A percentile compares a stretch with the other conserved stretches of the same genome.
These are phyloP conservation scores for Nymphalis io DNA, from an alignment of 1,140 invertebrate species.

Conservation along the genomic window DNA sequence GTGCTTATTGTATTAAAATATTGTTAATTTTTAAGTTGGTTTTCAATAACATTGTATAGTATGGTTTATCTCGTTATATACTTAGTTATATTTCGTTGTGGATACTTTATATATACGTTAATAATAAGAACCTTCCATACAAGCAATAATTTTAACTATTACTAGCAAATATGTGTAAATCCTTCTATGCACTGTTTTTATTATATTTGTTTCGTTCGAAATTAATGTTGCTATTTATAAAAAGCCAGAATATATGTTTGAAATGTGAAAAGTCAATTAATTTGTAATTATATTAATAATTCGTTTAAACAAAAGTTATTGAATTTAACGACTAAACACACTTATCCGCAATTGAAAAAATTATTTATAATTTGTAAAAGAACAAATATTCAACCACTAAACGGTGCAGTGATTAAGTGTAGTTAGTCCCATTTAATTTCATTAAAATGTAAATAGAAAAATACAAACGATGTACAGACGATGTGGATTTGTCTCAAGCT, in stretches of 20 bases:
- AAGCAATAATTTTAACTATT: too few species aligned
- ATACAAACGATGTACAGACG: constrained; percentile 3
- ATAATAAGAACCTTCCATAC: too few species aligned
- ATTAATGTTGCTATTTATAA: background rate
- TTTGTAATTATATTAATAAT: background rate
- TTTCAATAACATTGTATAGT: too few species aligned
- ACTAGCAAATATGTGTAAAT: too few species aligned
- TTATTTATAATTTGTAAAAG: background rate
- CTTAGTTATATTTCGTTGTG: too few species aligned
- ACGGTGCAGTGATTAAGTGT: constrained; percentile 15
- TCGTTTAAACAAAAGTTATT: background rate
- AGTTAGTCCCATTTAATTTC: background rate
- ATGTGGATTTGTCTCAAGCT: constrained; percentile 12
- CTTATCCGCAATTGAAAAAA: background rate
- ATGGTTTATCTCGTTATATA: too few species aligned
- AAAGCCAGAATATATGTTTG: too few species aligned
- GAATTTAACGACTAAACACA: constrained; percentile 12
- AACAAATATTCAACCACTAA: background rate
- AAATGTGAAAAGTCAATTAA: too few species aligned
- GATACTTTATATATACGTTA: too few species aligned
- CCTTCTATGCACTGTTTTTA: too few species aligned
- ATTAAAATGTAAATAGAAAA: constrained; percentile 12
- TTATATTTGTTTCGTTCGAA: background rate
- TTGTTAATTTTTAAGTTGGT: too few species aligned
- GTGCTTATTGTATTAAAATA: too few species aligned